Evolutionary conservation across 2,113 vertebrate species (phyloP), one percentile per base, ranked within the genome.

Genomic region (Dipodomys merriami): DNA sequence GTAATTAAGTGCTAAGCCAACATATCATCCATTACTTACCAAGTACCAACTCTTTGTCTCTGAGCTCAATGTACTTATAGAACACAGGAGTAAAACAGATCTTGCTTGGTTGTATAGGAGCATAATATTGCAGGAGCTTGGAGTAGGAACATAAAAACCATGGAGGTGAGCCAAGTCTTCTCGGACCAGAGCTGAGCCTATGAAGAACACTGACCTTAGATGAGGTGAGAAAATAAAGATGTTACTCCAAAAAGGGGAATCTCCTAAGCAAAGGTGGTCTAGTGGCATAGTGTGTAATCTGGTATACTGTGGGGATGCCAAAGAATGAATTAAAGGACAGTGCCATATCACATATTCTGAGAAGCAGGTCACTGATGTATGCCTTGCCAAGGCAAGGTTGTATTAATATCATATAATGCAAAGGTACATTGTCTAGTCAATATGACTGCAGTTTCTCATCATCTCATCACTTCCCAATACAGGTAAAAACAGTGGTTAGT

Each of bases 291-390:
- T 9, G 33, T 65, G 23, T 7, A 7, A 10, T 30, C 73, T 65
- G 12, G 35, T 33, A 11, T 44, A 16, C 1, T 19, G 35, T 6
- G 46, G 71, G 18, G 12, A 62, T 13, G 81, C 53, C 27, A 16
- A 4, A 27, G 35, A 71, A 19, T 8, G 18, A 49, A 20, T 33
- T 35, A 64, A 35, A n/a, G 57, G 5, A 10, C 1, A 12, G 49
- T 1, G 15, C 6, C 1, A n/a, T 18, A 7, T 11, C 23, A 27
- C 9, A 11, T 20, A n/a, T 22, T 73, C 73, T 2, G 11, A 72
- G 74, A 62, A 33, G 4, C 5, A 4, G 6, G 29, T n/a, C 23
- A 27, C 25, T 2, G 0, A 2, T 0, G 22, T 0, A 1, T n/a
- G 5, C 15, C 18, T 62, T 88, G 53, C 46, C 44, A 35, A 53